These are phyloP conservation scores for Tetraneura akinire DNA, from an alignment of 1,140 invertebrate genomes.

Conservation along the genomic window DNA sequence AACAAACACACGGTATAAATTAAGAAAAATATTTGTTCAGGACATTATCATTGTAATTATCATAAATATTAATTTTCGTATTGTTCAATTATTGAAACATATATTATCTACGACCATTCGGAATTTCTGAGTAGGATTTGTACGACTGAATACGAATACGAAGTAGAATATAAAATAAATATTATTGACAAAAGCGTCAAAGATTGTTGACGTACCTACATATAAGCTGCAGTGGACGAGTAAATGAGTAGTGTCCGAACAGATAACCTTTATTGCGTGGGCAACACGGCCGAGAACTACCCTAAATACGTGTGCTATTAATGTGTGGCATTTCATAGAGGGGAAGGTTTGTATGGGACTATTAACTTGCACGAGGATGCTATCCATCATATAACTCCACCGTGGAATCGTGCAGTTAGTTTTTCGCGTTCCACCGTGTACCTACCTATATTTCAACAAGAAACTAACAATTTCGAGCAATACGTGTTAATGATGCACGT, in stretches of 20 bases:
- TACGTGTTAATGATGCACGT: constrained; percentile 34
- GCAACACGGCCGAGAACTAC: constrained; percentile 31
- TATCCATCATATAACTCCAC: constrained; percentile 36
- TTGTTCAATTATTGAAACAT: too few species aligned
- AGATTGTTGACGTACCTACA: constrained; percentile 34
- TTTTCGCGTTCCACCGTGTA: constrained; percentile 20
- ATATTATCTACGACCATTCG: too few species aligned
- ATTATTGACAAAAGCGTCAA: constrained; percentile 16
- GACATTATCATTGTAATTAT: too few species aligned
- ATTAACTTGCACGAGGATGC: constrained; percentile 32
- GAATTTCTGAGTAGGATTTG: too few species aligned
- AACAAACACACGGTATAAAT: too few species aligned
- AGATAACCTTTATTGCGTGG: constrained; percentile 42
- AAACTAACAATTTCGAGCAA: constrained; percentile 20
- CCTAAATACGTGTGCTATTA: constrained; percentile 42
- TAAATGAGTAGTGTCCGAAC: constrained; percentile 30
- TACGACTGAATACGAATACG: background rate
- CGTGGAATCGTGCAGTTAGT: constrained; percentile 30
- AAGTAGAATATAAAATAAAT: background rate
- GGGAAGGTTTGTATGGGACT: background rate
- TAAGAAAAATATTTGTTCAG: too few species aligned
- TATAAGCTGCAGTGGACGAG: background rate
- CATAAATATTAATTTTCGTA: too few species aligned
- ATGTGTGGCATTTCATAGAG: background rate
- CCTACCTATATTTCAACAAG: constrained; percentile 25